Percentiles rank a stretch among this genome's conserved stretches.
Evolutionary conservation across 2,888 invertebrate genomes (phyloP).

Genomic region (Limnephilus marmoratus): DNA sequence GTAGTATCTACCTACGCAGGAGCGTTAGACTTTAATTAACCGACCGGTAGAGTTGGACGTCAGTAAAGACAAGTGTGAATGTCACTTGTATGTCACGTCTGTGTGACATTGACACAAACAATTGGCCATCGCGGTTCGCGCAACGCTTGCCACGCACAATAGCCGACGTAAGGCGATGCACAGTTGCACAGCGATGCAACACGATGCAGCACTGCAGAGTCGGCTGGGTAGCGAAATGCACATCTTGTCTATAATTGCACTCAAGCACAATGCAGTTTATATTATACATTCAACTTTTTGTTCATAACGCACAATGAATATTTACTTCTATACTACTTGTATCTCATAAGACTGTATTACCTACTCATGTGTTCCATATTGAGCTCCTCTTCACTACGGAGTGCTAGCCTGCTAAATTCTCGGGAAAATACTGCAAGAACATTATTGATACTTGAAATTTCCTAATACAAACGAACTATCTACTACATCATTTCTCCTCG

Average conservation of each 20-base stretch:
- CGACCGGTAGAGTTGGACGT: not conserved
- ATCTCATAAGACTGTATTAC: too few relatives aligned
- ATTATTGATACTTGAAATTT: too few relatives aligned
- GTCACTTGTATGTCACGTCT: constrained; percentile 34
- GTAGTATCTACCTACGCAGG: not conserved
- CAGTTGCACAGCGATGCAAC: not conserved
- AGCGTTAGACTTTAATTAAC: not conserved
- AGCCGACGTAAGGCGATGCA: not conserved
- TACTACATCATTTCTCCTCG: too few relatives aligned
- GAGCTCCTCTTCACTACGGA: too few relatives aligned
- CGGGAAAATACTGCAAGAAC: too few relatives aligned
- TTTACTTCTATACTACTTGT: too few relatives aligned
- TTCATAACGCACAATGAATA: too few relatives aligned
- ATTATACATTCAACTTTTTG: too few relatives aligned
- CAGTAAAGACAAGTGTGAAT: constrained; percentile 31
- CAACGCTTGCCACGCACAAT: not conserved
- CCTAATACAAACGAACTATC: too few relatives aligned
- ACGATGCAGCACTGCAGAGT: not conserved
- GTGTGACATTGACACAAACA: constrained; percentile 44
- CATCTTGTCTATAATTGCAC: not conserved
- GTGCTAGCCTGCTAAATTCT: not conserved
- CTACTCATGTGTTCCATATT: too few relatives aligned
- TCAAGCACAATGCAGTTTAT: not conserved
- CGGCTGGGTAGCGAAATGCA: not conserved
- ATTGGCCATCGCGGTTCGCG: constrained; percentile 23